A percentile compares a stretch with the other conserved stretches of the same genome.
These are phyloP conservation scores for Anisognathus igniventris DNA, from an alignment of 2,797 vertebrate species.

Conservation along the genomic window DNA sequence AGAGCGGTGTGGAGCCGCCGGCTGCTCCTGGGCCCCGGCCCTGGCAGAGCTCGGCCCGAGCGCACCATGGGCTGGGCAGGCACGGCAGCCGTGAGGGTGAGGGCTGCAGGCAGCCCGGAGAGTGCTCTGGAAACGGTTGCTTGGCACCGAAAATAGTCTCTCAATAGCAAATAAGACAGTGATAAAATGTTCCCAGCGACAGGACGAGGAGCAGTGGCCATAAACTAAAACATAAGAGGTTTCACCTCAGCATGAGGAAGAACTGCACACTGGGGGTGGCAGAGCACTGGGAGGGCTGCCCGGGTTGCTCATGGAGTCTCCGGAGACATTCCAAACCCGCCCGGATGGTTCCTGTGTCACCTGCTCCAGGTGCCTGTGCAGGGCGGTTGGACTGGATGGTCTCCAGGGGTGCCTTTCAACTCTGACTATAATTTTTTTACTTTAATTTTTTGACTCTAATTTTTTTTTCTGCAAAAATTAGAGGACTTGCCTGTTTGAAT, in stretches of 20 bases:
- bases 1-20: too few relatives aligned
- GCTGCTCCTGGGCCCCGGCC: neutral
- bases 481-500: neutral
- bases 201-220: neutral
- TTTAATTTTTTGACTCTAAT: too few relatives aligned
- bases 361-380: neutral
- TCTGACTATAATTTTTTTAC: neutral
- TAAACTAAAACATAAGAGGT: neutral
- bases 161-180: neutral
- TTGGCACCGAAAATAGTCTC: neutral
- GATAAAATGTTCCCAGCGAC: neutral
- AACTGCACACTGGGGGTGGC: fast-evolving
- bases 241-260: neutral
- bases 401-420: neutral
- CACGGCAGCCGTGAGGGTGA: neutral
- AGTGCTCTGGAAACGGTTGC: neutral
- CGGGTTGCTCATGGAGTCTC: neutral
- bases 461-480: neutral
- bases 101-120: neutral
- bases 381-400: fast-evolving
- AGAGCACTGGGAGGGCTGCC: neutral
- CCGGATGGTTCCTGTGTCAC: neutral
- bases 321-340: neutral
- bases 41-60: neutral
- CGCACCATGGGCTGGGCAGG: too few relatives aligned